These are phyloP conservation scores for Bursaphelenchus mucronatus DNA, from an alignment of 1,140 invertebrate genomes.

Conservation along the genomic window DNA sequence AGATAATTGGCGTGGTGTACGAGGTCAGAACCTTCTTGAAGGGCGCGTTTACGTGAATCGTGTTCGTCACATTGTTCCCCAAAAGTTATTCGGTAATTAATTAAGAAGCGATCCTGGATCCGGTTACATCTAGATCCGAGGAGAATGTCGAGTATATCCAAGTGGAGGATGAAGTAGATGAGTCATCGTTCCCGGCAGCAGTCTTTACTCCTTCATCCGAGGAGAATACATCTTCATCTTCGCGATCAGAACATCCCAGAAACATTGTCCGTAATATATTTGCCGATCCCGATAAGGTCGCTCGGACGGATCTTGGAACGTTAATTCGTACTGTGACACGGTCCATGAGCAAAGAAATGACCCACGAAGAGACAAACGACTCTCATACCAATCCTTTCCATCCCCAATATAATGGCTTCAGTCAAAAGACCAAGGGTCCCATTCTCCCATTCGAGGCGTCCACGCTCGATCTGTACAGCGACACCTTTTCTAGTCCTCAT, in stretches of 20 bases:
- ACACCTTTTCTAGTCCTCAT: slow-evolving; percentile 10
- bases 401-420: slow-evolving; percentile 24
- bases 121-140: too few relatives aligned
- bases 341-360: slow-evolving; percentile 1
- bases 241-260: not conserved
- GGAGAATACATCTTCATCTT: not conserved
- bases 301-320: slow-evolving; percentile 28
- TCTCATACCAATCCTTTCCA: slow-evolving; percentile 31
- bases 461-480: not conserved
- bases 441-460: slow-evolving; percentile 22
- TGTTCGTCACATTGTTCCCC: too few relatives aligned
- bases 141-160: too few relatives aligned
- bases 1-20: too few relatives aligned
- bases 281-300: slow-evolving; percentile 29
- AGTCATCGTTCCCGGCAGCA: too few relatives aligned
- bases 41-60: too few relatives aligned
- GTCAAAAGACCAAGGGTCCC: slow-evolving; percentile 11
- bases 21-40: too few relatives aligned
- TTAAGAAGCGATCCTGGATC: too few relatives aligned
- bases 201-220: too few relatives aligned
- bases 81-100: too few relatives aligned
- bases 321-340: slow-evolving; percentile 24
- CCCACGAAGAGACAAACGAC: not conserved
- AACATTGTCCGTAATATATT: slow-evolving; percentile 19
- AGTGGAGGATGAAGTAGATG: too few relatives aligned